These are phyloP conservation scores for Andrena haemorrhoa DNA, from an alignment of 2,888 invertebrate species.

Conservation along the genomic window DNA sequence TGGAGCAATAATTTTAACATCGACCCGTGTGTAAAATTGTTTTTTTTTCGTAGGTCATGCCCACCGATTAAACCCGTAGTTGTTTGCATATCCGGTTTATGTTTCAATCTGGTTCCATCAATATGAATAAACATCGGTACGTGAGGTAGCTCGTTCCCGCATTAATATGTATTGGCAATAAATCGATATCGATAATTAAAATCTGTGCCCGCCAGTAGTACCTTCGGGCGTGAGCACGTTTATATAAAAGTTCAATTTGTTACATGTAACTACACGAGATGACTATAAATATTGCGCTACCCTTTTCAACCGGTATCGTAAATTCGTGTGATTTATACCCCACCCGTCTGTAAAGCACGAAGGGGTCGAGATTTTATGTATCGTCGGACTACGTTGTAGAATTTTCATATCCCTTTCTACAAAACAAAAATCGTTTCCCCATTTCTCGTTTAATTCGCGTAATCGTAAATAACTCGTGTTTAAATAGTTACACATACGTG, in stretches of 20 bases:
- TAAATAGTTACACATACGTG: neutral
- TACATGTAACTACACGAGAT: constrained; percentile 83
- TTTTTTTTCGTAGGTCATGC: constrained; percentile 49
- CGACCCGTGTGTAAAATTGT: constrained; percentile 40
- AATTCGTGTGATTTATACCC: constrained; percentile 82
- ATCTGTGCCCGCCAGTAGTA: constrained; percentile 76
- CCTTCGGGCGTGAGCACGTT: constrained; percentile 69
- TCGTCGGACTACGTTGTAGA: constrained; percentile 67
- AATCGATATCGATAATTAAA: constrained; percentile 85
- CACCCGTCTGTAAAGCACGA: constrained; percentile 66
- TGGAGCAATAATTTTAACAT: constrained; percentile 44
- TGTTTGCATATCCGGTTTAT: constrained; percentile 82
- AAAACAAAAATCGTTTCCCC: constrained; percentile 28
- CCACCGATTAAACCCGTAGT: constrained; percentile 72
- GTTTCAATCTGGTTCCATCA: constrained; percentile 82
- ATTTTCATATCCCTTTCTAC: constrained; percentile 71
- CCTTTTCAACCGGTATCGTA: constrained; percentile 83
- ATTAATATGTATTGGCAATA: constrained; percentile 84
- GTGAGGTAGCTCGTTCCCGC: constrained; percentile 75
- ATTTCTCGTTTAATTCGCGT: constrained; percentile 26
- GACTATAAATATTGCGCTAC: constrained; percentile 84
- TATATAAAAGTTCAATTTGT: constrained; percentile 84
- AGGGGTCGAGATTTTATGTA: constrained; percentile 53
- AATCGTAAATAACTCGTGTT: constrained; percentile 6
- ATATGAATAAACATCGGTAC: constrained; percentile 81